Evolutionary conservation across 1,140 invertebrate genomes (phyloP), one percentile per base, ranked within the genome.

Genomic region (Drosophila murphyi): DNA sequence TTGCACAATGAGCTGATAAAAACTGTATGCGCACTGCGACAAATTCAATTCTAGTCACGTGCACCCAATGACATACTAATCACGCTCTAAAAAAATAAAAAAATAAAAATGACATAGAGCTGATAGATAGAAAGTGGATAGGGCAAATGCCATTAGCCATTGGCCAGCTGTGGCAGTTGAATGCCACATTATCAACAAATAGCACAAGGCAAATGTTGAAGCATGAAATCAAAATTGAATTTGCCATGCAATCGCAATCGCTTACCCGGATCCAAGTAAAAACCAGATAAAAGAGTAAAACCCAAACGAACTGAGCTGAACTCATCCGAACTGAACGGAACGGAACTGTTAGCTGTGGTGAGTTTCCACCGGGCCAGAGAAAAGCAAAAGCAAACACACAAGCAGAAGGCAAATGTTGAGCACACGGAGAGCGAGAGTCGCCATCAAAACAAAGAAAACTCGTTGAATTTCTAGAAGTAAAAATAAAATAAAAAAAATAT

Each of bases 361-460:
- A 85, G 61, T 89, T 88, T 89, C 75, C 34, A 32, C 62, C 31
- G 45, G 54, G 35, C 28, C 59, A 54, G 39, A 41, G 39, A 62
- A 47, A 55, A 34, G 29, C 43, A 28, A 51, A 45, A 37, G 43
- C 34, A 47, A 47, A 57, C 61, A 20, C 39, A 43, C 7, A 37
- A 37, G 59, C 48, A 62, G 64, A 64, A 50, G 60, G 72, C 64
- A 79, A 70, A 61, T 47, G 41, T 50, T 50, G 76, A 75, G 61
- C 76, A 57, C 28, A 71, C 28, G 62, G 62, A 82, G 77, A 74
- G 85, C 67, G 70, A 78, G 59, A 72, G 55, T 65, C 76, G 72
- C 64, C 70, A 88, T 88, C 85, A 88, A 88, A 88, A 88, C 83
- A 88, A 88, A 88, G 83, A 68, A 87, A 88, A 79, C 82, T 86